Conservation (phyloP, 1,140 invertebrate species). For the Drosophila nasuta region DNA sequence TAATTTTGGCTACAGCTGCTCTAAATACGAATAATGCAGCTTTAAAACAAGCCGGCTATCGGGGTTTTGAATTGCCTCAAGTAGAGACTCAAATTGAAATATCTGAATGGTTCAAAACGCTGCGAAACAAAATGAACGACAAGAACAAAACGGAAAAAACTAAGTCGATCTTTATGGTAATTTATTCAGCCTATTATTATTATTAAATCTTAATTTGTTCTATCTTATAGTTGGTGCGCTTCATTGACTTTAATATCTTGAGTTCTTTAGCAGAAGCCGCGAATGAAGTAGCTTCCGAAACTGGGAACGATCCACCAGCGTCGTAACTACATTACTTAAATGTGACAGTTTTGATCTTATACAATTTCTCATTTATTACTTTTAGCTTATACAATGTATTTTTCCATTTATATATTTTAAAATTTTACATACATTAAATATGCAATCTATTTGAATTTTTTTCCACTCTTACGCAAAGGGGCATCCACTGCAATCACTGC, state of each 20-base stretch:
- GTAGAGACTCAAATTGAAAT: slow-evolving; percentile 29
- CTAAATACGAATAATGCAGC: slow-evolving; percentile 42
- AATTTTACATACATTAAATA: background rate
- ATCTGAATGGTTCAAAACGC: slow-evolving; percentile 49
- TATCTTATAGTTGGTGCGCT: slow-evolving; percentile 47
- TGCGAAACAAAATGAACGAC: slow-evolving; percentile 48
- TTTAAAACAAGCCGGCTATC: slow-evolving; percentile 55
- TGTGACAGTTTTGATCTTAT: background rate
- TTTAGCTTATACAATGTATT: slow-evolving; percentile 13
- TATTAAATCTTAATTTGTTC: background rate
- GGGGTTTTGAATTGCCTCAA: slow-evolving; percentile 57
- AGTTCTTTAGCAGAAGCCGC: slow-evolving; percentile 38
- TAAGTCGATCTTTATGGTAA: slow-evolving; percentile 39
- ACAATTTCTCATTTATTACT: background rate
- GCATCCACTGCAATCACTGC: slow-evolving; percentile 46
- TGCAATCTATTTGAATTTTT: slow-evolving; percentile 62
- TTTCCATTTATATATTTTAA: background rate
- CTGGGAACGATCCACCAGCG: slow-evolving; percentile 37
- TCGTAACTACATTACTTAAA: background rate
- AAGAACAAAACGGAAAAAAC: slow-evolving; percentile 41
- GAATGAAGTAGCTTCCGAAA: slow-evolving; percentile 54
- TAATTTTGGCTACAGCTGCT: slow-evolving; percentile 50
- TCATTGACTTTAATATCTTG: slow-evolving; percentile 62
- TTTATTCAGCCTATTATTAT: background rate
- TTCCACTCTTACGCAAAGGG: slow-evolving; percentile 52